A percentile compares a stretch with the other conserved stretches of the same genome.
These are phyloP conservation scores for Halyomorpha halys DNA, from an alignment of 1,140 invertebrate genomes.

Conservation along the genomic window DNA sequence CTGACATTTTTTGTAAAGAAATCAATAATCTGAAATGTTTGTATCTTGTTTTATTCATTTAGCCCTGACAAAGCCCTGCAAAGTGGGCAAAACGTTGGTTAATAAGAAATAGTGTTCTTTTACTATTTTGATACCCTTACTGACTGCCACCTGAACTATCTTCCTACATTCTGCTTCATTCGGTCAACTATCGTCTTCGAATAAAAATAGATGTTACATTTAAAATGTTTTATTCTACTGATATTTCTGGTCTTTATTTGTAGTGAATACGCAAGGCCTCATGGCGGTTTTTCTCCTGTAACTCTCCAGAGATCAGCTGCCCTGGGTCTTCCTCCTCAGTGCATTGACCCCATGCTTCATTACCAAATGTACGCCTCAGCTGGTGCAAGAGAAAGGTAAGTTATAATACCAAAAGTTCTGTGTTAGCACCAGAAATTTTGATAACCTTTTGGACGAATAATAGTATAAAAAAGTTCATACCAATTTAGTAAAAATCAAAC, in stretches of 20 bases:
- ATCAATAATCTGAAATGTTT: background rate
- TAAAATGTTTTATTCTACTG: too few species aligned
- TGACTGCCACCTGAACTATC: background rate
- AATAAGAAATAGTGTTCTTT: too few species aligned
- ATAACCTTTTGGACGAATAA: too few species aligned
- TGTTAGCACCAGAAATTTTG: too few species aligned
- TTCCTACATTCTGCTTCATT: background rate
- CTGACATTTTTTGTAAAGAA: background rate
- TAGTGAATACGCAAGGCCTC: constrained; percentile 74
- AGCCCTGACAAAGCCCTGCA: too few species aligned
- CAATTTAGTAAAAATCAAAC: too few species aligned
- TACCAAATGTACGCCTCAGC: constrained; percentile 63
- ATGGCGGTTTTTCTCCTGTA: constrained; percentile 72
- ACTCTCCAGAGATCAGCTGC: constrained; percentile 39
- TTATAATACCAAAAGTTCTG: too few species aligned
- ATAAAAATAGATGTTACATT: too few species aligned
- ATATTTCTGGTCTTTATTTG: constrained; percentile 22
- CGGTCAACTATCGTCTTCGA: too few species aligned
- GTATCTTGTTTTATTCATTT: background rate
- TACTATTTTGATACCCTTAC: background rate
- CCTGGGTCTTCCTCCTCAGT: constrained; percentile 48
- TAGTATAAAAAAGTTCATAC: too few species aligned
- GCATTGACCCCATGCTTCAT: constrained; percentile 65
- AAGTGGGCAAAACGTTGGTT: too few species aligned
- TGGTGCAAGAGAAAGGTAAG: constrained; percentile 55